Evolutionary conservation across 1,140 invertebrate species (phyloP).

Genomic region (Asobara japonica): DNA sequence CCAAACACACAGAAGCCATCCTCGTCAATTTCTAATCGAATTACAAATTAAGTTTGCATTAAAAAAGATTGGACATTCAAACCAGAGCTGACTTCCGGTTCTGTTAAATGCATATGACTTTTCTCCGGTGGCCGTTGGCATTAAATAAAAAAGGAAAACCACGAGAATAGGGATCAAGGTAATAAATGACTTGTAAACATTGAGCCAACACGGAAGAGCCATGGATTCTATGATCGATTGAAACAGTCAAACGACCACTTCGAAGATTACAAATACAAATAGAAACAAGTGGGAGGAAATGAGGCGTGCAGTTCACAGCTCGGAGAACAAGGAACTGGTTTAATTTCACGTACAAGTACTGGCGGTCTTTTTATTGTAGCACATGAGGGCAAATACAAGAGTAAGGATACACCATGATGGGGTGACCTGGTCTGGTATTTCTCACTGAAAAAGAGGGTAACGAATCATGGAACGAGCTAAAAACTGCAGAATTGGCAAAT

Average conservation of each 20-base stretch:
- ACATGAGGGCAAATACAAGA: conserved; percentile 13
- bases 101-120: no score
- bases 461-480: no score
- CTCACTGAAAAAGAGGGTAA: no score
- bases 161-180: conserved; percentile 14
- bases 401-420: background rate
- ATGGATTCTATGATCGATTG: background rate
- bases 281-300: background rate
- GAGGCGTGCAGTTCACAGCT: background rate
- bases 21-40: no score
- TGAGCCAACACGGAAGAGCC: background rate
- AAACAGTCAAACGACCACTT: background rate
- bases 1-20: no score
- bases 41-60: no score
- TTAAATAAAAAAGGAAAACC: background rate
- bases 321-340: background rate
- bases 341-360: conserved; percentile 2
- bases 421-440: background rate
- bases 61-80: no score
- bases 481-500: no score
- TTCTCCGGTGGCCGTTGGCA: no score
- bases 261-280: background rate
- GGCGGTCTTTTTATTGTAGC: conserved; percentile 4
- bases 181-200: background rate
- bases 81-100: no score